These are phyloP conservation scores for Haliclystus octoradiatus DNA, from an alignment of 30 jellyfish, hydroid and myxozoan genomes.

Conservation along the genomic window DNA sequence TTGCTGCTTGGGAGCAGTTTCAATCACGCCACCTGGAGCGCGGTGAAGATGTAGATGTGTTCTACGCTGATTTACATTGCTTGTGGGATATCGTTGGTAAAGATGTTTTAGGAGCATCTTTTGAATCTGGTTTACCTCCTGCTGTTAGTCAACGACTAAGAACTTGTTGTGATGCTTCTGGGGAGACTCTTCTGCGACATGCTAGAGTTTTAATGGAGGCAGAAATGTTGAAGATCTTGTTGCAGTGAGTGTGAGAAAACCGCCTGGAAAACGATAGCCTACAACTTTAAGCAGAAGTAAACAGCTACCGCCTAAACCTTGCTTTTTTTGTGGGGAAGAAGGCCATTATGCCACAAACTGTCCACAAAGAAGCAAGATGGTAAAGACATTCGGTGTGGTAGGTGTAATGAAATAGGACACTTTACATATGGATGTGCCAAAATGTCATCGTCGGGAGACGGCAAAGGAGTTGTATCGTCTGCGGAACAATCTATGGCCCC, in stretches of 20 bases:
- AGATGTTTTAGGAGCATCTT: neutral
- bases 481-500: constrained; percentile 1
- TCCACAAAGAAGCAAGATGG: neutral
- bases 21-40: neutral
- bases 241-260: neutral
- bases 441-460: neutral
- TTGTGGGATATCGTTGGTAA: neutral
- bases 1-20: neutral
- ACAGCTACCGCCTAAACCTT: neutral
- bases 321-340: neutral
- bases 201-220: neutral
- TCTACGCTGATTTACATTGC: neutral
- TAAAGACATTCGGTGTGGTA: neutral
- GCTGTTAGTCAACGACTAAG: neutral
- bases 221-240: neutral
- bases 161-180: neutral
- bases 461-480: neutral
- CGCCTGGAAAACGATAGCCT: no score
- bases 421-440: neutral
- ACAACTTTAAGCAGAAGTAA: no score
- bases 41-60: neutral
- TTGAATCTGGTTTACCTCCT: neutral
- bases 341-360: neutral
- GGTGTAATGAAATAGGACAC: neutral
- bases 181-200: neutral